Percentiles rank a stretch among this genome's conserved stretches.
Evolutionary conservation across 2,888 invertebrate genomes (phyloP).

Genomic region (Adelphocoris suturalis): DNA sequence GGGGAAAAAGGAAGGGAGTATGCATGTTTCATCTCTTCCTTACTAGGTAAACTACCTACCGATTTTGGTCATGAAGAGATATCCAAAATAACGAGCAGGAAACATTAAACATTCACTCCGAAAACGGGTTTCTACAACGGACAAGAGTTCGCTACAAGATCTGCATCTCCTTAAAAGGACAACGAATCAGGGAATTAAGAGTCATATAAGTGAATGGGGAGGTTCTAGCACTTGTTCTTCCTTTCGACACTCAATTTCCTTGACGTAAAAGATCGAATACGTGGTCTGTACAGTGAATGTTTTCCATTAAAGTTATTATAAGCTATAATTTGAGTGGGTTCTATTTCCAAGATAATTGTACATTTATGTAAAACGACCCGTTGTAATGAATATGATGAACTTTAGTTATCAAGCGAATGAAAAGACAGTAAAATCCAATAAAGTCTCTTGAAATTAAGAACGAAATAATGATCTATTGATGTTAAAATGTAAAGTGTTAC

Average conservation of each 20-base stretch:
- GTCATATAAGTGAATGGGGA: slow-evolving; percentile 4
- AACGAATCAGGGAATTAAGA: background rate
- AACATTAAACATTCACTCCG: slow-evolving; percentile 3
- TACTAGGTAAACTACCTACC: background rate
- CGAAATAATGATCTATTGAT: no score
- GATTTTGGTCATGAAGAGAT: background rate
- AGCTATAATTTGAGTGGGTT: no score
- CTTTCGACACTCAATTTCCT: slow-evolving; percentile 9
- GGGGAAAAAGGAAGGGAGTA: background rate
- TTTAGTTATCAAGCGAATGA: no score
- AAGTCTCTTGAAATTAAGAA: no score
- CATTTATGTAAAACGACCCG: no score
- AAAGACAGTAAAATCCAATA: no score
- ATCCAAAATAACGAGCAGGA: background rate
- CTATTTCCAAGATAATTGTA: no score
- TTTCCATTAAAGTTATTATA: no score
- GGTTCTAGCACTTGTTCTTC: background rate
- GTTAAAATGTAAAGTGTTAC: no score
- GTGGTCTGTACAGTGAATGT: no score
- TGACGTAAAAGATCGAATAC: background rate
- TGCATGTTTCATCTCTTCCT: background rate
- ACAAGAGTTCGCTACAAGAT: background rate
- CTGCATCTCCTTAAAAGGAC: background rate
- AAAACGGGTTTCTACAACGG: slow-evolving; percentile 9
- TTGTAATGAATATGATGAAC: no score